phyloP scores from a whole-genome alignment of 1,140 invertebrate genomes.

The Zophobas atratus region DNA sequence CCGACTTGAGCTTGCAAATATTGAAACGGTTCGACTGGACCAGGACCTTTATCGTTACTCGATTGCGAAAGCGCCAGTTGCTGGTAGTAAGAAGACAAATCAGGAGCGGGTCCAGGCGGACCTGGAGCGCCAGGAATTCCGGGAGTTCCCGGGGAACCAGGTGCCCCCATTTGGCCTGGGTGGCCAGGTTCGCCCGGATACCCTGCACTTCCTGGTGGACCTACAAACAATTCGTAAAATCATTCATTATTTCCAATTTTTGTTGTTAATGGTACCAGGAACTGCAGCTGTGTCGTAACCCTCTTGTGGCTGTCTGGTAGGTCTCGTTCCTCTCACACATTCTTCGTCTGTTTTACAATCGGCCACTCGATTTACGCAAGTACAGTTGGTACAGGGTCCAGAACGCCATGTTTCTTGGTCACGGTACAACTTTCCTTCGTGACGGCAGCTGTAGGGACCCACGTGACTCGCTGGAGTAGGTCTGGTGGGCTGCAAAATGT shows the following conservation, averaged over 20 bases:
- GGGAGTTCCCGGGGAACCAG: slow-evolving; percentile 76
- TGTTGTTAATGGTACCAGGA: slow-evolving; percentile 21
- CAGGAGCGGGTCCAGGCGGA: slow-evolving; percentile 80
- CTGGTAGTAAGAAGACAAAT: slow-evolving; percentile 78
- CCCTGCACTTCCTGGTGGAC: slow-evolving; percentile 63
- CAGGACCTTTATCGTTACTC: slow-evolving; percentile 83
- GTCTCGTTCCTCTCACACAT: slow-evolving; percentile 60
- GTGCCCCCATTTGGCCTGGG: slow-evolving; percentile 73
- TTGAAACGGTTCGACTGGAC: slow-evolving; percentile 76
- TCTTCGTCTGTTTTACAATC: slow-evolving; percentile 70
- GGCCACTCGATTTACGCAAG: slow-evolving; percentile 73
- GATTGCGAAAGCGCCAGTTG: slow-evolving; percentile 77
- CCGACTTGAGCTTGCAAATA: slow-evolving; percentile 86
- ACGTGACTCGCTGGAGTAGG: slow-evolving; percentile 50
- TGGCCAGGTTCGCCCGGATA: slow-evolving; percentile 71
- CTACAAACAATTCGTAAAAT: slow-evolving; percentile 47
- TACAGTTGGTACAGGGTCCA: slow-evolving; percentile 77
- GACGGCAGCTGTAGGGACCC: slow-evolving; percentile 66
- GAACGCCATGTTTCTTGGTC: slow-evolving; percentile 77
- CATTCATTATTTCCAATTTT: background rate
- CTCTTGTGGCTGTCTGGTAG: slow-evolving; percentile 31
- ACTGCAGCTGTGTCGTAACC: slow-evolving; percentile 23
- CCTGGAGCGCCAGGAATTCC: slow-evolving; percentile 81
- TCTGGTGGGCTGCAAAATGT: slow-evolving; percentile 50
- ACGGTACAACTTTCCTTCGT: slow-evolving; percentile 72